Evolutionary conservation across 2,113 vertebrate genomes (phyloP), one percentile per base, ranked within the genome.

Genomic region (Naja naja): DNA sequence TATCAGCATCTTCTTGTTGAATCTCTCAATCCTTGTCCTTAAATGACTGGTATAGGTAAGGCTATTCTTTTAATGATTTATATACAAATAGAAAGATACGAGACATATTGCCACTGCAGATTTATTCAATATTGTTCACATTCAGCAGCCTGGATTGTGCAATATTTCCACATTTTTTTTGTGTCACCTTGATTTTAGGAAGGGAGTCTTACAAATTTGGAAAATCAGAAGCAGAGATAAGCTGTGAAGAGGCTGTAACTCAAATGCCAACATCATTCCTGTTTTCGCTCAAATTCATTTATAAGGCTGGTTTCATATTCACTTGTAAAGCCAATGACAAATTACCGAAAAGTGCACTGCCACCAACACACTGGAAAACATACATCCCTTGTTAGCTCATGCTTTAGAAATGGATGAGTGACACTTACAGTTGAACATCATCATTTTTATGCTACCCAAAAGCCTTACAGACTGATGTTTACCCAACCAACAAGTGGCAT

Each of bases 21-120:
- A 90, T 4, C 93, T 93, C 49, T 74, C 74, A 85, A 90, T 88
- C 52, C 89, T 39, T 60, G 52, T 74, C 56, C 3, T 5, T 43
- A 49, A 74, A 81, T 22, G 56, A 87, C 52, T 25, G 25, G 45
- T 22, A 89, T n/a, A 85, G n/a, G 22, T 87, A 94, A 95, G 56
- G 88, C 64, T 95, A 93, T n/a, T 93, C 93, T 93, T 25, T 95
- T 87, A 91, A 93, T 49, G 58, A 91, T 85, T 94, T 69, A 85
- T 58, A 93, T 18, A 93, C 64, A 96, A 85, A 92, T 52, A 95
- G 0, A 56, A 93, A 89, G 54, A 0, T 90, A 0, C 8, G 22
- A 89, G 85, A 94, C 7, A 88, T 88, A 88, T 1, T 18, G 90
- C 90, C 47, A 95, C 53, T 89, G 0, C 45, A 47, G 14, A 87